Conservation (phyloP, 2,113 vertebrate species). For the Zosterops hypoxanthus region DNA sequence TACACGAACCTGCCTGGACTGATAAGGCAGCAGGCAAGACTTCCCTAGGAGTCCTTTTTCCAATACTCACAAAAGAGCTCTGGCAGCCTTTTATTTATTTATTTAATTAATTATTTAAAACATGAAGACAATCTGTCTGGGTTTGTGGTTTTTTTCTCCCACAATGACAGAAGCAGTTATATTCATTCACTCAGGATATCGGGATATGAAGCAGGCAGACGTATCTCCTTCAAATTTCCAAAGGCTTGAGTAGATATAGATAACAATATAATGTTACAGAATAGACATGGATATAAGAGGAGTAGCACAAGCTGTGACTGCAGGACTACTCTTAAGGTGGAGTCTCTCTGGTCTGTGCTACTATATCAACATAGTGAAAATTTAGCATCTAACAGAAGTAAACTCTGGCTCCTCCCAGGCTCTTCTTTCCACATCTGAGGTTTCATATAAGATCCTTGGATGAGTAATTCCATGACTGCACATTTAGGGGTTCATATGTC, state of each 20-base stretch:
- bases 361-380: neutral
- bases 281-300: neutral
- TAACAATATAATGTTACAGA: neutral
- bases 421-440: neutral
- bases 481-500: rapidly evolving
- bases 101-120: neutral
- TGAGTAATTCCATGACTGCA: neutral
- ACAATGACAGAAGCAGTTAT: neutral
- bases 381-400: neutral
- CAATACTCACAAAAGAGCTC: neutral
- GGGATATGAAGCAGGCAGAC: neutral
- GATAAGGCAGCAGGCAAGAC: neutral
- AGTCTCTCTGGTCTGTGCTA: neutral
- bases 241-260: neutral
- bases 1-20: neutral
- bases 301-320: neutral
- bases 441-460: neutral
- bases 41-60: neutral
- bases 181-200: neutral
- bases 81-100: neutral
- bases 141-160: neutral
- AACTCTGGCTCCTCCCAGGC: neutral
- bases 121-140: neutral
- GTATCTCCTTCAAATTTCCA: neutral
- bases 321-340: neutral